Evolutionary conservation across 2,797 vertebrate species (phyloP), one percentile per base, ranked within the genome.

Genomic region (Melanotaenia trifasciata): DNA sequence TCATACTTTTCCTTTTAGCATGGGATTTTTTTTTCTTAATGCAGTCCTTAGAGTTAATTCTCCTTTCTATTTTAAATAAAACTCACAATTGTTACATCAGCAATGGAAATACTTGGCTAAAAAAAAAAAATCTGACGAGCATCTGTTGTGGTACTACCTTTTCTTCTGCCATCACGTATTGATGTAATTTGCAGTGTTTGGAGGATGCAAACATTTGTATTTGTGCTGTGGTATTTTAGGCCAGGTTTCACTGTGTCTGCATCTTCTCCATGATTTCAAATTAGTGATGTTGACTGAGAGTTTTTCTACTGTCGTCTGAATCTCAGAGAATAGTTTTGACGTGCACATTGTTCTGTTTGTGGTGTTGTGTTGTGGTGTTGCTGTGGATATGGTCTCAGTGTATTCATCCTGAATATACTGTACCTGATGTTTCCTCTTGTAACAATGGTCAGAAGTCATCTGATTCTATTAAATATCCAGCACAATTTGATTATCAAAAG

Each of bases 101-200:
- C 67, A 3, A 61, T 84, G 84, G 80, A 72, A 86, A 89, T 88
- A 89, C 78, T 80, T 24, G 9, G 4, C 40, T n/a, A 43, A 70
- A 74, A 58, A 65, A 70, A 40, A 14, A 74, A 58, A 72, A 80
- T 72, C 56, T 60, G 65, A 33, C 32, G 9, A 68, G 59, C 72
- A 79, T 76, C 73, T 76, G 60, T 33, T 73, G 50, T 79, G 20
- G 28, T 79, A 38, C 64, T 65, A 9, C 8, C 2, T 68, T 70
- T 73, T 32, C 20, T 65, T 47, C 14, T 70, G 24, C 26, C 68
- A 32, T 76, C 36, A 18, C 28, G 28, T 51, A 32, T 70, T 70
- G 9, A 24, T 74, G 59, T 76, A 18, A 4, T n/a, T 4, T 63
- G 61, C 5, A 4, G 10, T 78, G 70, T 81, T 77, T 80, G 30